Base-by-base conservation (phyloP, 1,140 invertebrate genomes). In the Helicoverpa zea region DNA sequence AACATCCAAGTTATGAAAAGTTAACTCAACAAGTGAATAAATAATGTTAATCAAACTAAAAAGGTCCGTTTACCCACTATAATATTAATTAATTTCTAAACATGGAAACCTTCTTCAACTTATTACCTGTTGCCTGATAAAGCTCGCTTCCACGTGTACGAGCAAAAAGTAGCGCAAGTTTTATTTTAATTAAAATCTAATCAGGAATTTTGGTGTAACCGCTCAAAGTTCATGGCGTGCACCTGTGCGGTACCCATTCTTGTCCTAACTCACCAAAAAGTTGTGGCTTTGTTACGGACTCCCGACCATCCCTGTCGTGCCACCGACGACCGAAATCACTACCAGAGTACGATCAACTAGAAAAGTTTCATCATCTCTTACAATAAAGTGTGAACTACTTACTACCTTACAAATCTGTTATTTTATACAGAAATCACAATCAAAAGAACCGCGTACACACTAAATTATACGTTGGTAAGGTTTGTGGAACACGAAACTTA, bases 271-370 rank as follows among this genome's bases (percentile, higher is more conserved):
- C 56, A 43, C 80, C 80, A 76, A 81, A 76, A 81, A 81, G 80
- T 81, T 76, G 73, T 54, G 80, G 80, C 80, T 76, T 76, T 76
- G 73, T 81, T 70, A 68, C 72, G 68, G 59, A 74, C 51, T 23
- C 23, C 23, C 35, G 35, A 43, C 35, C 35, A 43, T 43, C 35
- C 35, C 35, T 43, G 35, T 5, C 63, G 43, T 30, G 23, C 59
- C 72, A 56, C 78, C 68, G n/a, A 80, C 68, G 78, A 73, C 78
- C 68, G 23, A 47, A 73, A 52, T 80, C 70, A 61, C 52, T 70
- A 43, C 35, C 5, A 54, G 2, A 70, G 66, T 16, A 47, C 12
- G 23, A 23, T 23, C 23, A 18, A 30, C 63, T 29, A 16, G 23
- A 14, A 52, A 52, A 49, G 4, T 51, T 77, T 64, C 43, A 16